A percentile compares a stretch with the other conserved stretches of the same genome.
Conservation (phyloP, 2,797 vertebrate species). For the Anabas testudineus region DNA sequence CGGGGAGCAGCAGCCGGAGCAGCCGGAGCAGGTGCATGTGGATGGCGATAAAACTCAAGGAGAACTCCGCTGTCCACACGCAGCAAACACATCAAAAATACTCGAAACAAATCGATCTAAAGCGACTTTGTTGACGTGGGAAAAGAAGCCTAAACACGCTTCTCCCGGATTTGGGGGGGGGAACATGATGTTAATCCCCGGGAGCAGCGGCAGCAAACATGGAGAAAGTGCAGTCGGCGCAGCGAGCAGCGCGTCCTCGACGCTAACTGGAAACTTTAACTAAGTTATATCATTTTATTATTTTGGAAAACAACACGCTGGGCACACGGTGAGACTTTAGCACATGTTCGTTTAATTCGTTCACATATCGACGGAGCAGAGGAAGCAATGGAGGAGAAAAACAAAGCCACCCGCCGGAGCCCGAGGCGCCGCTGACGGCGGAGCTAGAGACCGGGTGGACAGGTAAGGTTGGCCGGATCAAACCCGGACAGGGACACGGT, state of each 20-base stretch:
- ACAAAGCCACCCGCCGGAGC: constrained; percentile 34
- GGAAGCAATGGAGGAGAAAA: constrained; percentile 70
- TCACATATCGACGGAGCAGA: constrained; percentile 9
- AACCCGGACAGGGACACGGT: too few relatives aligned
- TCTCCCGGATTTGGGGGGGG: neutral
- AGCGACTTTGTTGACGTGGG: too few relatives aligned
- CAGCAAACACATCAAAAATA: neutral
- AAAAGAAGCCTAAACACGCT: too few relatives aligned
- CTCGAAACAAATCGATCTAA: fast-evolving
- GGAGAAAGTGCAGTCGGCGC: constrained; percentile 57
- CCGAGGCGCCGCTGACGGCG: constrained; percentile 3
- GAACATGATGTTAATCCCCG: constrained; percentile 28
- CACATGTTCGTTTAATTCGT: neutral
- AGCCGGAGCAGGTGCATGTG: constrained; percentile 71
- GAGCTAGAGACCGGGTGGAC: constrained; percentile 69
- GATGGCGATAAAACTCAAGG: constrained; percentile 48
- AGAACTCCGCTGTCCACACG: constrained; percentile 25
- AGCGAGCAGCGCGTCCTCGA: too few relatives aligned
- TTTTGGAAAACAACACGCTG: neutral
- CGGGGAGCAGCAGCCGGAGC: neutral
- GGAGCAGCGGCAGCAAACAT: constrained; percentile 40
- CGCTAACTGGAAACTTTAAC: constrained; percentile 3
- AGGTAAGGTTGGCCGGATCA: constrained; percentile 76
- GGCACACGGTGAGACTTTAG: constrained; percentile 15
- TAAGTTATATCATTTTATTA: too few relatives aligned